These are phyloP conservation scores for Allophyes oxyacanthae DNA, from an alignment of 2,888 invertebrate species.

Conservation along the genomic window DNA sequence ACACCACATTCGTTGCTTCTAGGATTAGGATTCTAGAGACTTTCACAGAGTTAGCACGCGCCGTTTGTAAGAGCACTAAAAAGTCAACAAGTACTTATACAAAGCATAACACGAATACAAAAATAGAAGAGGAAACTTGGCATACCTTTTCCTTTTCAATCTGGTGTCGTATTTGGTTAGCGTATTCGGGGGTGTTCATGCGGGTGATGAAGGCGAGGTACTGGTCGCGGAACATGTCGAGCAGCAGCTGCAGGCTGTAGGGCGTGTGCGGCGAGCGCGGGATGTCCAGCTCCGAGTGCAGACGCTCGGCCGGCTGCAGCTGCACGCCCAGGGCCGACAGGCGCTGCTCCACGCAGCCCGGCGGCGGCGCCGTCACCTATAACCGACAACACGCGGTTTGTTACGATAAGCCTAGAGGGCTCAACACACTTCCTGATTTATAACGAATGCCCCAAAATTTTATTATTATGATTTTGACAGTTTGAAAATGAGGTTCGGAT, in stretches of 20 bases:
- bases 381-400: conserved; percentile 9
- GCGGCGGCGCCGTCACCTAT: conserved; percentile 94
- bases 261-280: conserved; percentile 94
- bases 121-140: no score
- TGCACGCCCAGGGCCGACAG: conserved; percentile 93
- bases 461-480: background rate
- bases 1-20: background rate
- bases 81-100: conserved; percentile 3
- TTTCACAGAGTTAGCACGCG: conserved; percentile 7
- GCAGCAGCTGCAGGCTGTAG: conserved; percentile 95
- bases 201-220: conserved; percentile 95
- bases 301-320: conserved; percentile 89
- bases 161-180: conserved; percentile 92
- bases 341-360: conserved; percentile 97
- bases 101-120: no score
- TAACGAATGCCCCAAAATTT: no score
- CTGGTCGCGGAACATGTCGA: conserved; percentile 96
- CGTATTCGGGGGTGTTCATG: conserved; percentile 95
- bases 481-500: no score
- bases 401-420: background rate
- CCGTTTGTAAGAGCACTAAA: conserved; percentile 36
- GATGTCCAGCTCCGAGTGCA: conserved; percentile 95
- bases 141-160: conserved; percentile 94
- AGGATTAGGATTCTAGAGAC: background rate
- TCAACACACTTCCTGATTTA: background rate